A percentile compares a stretch with the other conserved stretches of the same genome.
Evolutionary conservation across 2,888 invertebrate species (phyloP).

Genomic region (Heliconius cydno): DNA sequence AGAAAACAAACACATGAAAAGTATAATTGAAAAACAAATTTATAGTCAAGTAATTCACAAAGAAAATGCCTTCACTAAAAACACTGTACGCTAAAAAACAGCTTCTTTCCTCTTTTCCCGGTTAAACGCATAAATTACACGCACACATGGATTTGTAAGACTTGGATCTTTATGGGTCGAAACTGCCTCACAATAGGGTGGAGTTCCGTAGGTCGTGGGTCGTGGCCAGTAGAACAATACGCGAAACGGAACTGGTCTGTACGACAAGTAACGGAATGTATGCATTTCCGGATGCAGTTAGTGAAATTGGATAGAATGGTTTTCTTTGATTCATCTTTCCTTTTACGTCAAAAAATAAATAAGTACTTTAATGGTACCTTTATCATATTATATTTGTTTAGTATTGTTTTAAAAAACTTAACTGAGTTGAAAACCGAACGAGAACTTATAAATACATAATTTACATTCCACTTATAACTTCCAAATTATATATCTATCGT

Average conservation of each 20-base stretch:
- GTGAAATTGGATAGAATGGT: neutral
- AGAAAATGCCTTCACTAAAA: constrained; percentile 32
- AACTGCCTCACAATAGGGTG: constrained; percentile 57
- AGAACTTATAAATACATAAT: too few species aligned
- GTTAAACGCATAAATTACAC: constrained; percentile 63
- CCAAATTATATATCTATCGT: neutral
- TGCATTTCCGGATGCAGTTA: constrained; percentile 21
- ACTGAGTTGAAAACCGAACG: too few species aligned
- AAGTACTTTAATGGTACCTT: too few species aligned
- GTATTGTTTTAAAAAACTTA: too few species aligned
- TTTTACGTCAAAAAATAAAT: neutral
- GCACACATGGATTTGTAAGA: constrained; percentile 65
- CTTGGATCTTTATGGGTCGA: constrained; percentile 63
- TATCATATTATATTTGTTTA: too few species aligned
- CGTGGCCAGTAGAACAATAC: constrained; percentile 61
- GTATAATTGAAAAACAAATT: constrained; percentile 16
- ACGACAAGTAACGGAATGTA: neutral
- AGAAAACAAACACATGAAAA: neutral
- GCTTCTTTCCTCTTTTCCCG: constrained; percentile 46
- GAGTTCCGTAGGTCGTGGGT: constrained; percentile 57
- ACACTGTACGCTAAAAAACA: constrained; percentile 46
- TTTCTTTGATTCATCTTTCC: neutral
- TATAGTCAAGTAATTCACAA: constrained; percentile 21
- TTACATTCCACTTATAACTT: neutral
- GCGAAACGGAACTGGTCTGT: constrained; percentile 46